Evolutionary conservation across 1,140 invertebrate genomes (phyloP).

Genomic region (Cyclina sinensis): DNA sequence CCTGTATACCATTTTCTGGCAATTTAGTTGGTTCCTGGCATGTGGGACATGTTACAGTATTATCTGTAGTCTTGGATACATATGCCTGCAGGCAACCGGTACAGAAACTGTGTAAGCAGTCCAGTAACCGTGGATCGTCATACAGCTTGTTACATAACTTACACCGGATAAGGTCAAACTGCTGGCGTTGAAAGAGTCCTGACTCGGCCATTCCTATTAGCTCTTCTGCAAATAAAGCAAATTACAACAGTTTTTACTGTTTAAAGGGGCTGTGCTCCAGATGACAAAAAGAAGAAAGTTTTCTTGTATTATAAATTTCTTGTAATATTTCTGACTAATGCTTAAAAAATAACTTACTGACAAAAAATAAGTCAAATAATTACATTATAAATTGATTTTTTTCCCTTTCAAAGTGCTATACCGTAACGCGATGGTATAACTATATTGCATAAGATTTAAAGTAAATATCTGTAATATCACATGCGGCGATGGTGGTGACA

Average conservation of each 20-base stretch:
- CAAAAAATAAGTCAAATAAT: no score
- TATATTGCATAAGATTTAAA: no score
- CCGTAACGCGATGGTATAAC: no score
- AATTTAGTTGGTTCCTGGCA: constrained; percentile 41
- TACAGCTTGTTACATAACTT: constrained; percentile 63
- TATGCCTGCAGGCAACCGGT: constrained; percentile 27
- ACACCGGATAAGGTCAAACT: constrained; percentile 57
- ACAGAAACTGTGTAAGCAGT: constrained; percentile 66
- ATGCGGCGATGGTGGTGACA: no score
- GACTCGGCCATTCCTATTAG: not conserved
- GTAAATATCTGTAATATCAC: no score
- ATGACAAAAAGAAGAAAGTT: no score
- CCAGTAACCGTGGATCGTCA: constrained; percentile 42
- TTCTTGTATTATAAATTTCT: no score
- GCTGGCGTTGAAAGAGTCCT: not conserved
- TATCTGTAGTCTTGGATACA: not conserved
- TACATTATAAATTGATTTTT: no score
- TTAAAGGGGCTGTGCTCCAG: no score
- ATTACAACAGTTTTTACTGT: not conserved
- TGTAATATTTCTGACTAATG: no score
- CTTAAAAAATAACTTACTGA: no score
- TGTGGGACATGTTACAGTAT: constrained; percentile 26
- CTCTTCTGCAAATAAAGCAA: not conserved
- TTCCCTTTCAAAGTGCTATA: no score
- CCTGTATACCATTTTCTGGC: not conserved